Evolutionary conservation across 2,113 vertebrate genomes (phyloP).

Genomic region (Circaetus gallicus): DNA sequence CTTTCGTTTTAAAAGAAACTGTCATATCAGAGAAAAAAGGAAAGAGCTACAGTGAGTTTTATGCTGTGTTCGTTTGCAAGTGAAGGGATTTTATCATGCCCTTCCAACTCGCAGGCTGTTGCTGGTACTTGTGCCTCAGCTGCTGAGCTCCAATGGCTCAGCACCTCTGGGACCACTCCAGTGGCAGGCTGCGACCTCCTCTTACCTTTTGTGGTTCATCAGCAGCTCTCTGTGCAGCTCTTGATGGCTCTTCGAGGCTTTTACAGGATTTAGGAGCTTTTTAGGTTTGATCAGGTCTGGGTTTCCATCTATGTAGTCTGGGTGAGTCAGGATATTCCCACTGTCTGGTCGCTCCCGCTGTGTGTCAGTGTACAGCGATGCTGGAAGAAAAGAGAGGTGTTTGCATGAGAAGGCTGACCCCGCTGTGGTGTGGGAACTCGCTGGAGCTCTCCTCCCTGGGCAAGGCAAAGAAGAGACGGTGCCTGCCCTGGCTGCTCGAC

Average conservation of each 20-base stretch:
- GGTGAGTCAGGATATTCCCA: constrained; percentile 75
- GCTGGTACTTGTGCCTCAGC: not conserved
- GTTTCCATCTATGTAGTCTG: constrained; percentile 77
- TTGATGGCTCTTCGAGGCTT: constrained; percentile 84
- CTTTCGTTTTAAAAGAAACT: not conserved
- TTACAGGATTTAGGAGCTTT: constrained; percentile 85
- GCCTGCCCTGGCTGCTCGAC: not conserved
- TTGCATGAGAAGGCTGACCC: not conserved
- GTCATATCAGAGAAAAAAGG: not conserved
- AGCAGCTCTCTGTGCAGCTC: constrained; percentile 86
- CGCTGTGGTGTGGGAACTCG: accelerated
- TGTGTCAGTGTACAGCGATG: constrained; percentile 83
- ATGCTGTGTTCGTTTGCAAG: not conserved
- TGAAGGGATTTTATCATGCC: not conserved
- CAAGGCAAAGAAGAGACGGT: not conserved
- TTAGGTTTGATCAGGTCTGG: constrained; percentile 88
- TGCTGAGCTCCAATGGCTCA: not conserved
- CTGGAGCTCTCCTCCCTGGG: not conserved
- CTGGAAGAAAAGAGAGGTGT: constrained; percentile 60
- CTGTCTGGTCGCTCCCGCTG: constrained; percentile 74
- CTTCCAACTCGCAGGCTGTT: not conserved
- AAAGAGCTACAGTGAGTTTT: not conserved
- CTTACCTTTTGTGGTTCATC: constrained; percentile 87
- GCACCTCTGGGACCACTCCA: not conserved
- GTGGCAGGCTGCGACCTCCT: not conserved